Conservation (phyloP, 2,797 vertebrate genomes). For the Periparus ater region DNA sequence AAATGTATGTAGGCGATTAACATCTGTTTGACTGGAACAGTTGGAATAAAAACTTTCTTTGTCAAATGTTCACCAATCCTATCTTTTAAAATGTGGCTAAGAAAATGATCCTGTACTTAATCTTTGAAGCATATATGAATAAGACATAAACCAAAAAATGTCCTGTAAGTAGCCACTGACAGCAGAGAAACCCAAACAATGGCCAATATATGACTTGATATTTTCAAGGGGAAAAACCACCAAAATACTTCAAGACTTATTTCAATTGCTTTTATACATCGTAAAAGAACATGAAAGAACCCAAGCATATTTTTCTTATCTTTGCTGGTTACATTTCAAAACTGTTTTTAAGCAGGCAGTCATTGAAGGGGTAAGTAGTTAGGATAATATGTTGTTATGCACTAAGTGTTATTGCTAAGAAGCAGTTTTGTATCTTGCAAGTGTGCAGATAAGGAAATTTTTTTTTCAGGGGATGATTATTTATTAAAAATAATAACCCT, state of each 20-base stretch:
- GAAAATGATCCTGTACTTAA: background rate
- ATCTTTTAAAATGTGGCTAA: background rate
- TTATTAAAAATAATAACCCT: background rate
- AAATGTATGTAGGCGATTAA: slow-evolving; percentile 8
- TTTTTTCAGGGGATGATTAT: background rate
- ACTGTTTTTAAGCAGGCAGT: background rate
- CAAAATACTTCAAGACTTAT: background rate
- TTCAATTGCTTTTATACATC: background rate
- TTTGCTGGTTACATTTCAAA: background rate
- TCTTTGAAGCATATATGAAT: background rate
- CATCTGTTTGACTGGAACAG: slow-evolving; percentile 11
- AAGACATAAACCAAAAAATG: background rate
- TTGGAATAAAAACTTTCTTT: background rate
- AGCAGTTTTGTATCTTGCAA: background rate
- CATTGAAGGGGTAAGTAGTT: background rate
- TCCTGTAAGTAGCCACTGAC: background rate
- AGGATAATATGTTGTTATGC: background rate
- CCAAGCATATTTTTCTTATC: background rate
- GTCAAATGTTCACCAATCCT: background rate
- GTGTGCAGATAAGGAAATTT: background rate
- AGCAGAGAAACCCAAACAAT: background rate
- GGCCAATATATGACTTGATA: background rate
- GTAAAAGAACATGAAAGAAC: background rate
- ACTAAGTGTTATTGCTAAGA: background rate
- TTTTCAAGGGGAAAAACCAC: background rate